Percentiles rank a stretch among this genome's conserved stretches.
phyloP scores from a whole-genome alignment of 2,888 invertebrate genomes.

The Aelia acuminata region DNA sequence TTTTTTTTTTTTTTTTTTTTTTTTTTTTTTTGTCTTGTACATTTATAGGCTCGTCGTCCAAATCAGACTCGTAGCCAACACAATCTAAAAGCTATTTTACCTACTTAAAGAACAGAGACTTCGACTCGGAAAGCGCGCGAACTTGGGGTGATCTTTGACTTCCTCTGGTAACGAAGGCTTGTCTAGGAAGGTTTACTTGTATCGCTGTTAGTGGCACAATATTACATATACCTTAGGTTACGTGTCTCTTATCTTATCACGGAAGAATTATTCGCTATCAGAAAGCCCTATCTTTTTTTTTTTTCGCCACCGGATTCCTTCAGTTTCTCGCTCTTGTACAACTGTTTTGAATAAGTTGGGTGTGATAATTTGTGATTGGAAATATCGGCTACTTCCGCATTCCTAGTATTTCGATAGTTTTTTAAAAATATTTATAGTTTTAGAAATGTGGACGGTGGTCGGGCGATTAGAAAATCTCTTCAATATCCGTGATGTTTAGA shows the following conservation, averaged over 20 bases:
- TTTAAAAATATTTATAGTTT: background rate
- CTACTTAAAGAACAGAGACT: too few species aligned
- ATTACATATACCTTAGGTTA: background rate
- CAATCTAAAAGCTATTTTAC: too few species aligned
- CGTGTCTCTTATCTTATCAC: background rate
- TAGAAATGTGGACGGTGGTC: background rate
- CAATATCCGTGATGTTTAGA: background rate
- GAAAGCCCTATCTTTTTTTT: background rate
- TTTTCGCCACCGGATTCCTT: background rate
- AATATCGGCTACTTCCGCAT: background rate
- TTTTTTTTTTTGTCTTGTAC: too few species aligned
- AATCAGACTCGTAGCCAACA: too few species aligned
- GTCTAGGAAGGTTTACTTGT: too few species aligned
- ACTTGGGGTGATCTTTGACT: too few species aligned
- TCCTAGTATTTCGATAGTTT: background rate
- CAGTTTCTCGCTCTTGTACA: background rate
- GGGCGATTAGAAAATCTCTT: background rate
- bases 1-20: too few species aligned
- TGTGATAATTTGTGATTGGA: background rate
- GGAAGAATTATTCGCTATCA: background rate
- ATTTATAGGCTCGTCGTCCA: too few species aligned
- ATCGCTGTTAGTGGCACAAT: too few species aligned
- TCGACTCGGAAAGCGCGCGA: too few species aligned
- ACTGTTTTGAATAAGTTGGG: background rate
- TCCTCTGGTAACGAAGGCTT: too few species aligned